Evolutionary conservation across 2,113 vertebrate species (phyloP).

Genomic region (Oryzias javanicus): DNA sequence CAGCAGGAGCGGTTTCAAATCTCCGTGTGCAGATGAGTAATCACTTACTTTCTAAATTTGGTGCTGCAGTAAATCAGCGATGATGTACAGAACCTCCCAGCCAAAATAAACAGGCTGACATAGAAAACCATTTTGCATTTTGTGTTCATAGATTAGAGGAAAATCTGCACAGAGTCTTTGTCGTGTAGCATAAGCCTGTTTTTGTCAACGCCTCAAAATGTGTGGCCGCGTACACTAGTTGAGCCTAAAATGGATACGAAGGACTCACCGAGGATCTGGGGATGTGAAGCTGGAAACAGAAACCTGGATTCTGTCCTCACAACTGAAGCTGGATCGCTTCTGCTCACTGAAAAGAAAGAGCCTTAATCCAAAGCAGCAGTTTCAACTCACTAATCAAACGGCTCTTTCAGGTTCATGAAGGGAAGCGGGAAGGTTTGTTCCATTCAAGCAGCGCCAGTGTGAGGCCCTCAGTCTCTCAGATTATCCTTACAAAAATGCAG

Average conservation of each 20-base stretch:
- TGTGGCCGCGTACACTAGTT: slow-evolving; percentile 32
- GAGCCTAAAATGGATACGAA: slow-evolving; percentile 55
- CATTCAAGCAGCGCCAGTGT: slow-evolving; percentile 11
- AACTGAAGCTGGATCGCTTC: too few species aligned
- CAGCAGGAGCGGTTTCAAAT: slow-evolving; percentile 39
- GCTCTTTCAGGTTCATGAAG: slow-evolving; percentile 1
- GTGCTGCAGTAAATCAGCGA: slow-evolving; percentile 57
- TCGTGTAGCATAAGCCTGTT: slow-evolving; percentile 38
- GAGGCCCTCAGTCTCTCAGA: not conserved
- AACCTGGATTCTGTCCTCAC: slow-evolving; percentile 37
- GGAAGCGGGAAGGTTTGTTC: slow-evolving; percentile 13
- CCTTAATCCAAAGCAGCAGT: too few species aligned
- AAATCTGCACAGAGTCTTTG: slow-evolving; percentile 48
- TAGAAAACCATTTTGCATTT: slow-evolving; percentile 43
- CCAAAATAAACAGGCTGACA: slow-evolving; percentile 55
- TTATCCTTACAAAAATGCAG: slow-evolving; percentile 4
- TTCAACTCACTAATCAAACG: slow-evolving; percentile 1
- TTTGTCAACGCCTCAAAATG: slow-evolving; percentile 38
- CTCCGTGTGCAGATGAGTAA: slow-evolving; percentile 36
- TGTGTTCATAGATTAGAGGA: slow-evolving; percentile 56
- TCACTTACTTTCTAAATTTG: slow-evolving; percentile 47
- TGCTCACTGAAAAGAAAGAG: too few species aligned
- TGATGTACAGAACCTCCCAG: slow-evolving; percentile 47
- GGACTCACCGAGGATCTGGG: slow-evolving; percentile 60
- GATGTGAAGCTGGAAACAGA: slow-evolving; percentile 41